phyloP scores from a whole-genome alignment of 2,797 vertebrate genomes.

The Phoxinus dragarum region DNA sequence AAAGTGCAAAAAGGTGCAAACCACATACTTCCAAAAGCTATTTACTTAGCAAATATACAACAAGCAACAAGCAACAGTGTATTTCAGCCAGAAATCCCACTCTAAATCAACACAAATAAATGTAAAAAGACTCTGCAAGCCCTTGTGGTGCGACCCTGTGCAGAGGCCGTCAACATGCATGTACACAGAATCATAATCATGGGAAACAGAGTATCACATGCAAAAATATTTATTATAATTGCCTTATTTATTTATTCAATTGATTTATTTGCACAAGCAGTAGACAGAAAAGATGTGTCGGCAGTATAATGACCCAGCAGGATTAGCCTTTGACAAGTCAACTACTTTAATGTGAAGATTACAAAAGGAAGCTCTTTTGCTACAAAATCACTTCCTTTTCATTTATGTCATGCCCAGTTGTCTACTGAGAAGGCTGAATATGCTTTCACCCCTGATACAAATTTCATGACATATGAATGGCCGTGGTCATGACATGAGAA shows the following conservation, averaged over 20 bases:
- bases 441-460: not conserved
- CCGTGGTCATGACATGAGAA: not conserved
- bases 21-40: constrained; percentile 7
- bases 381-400: not conserved
- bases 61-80: not conserved
- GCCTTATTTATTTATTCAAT: not conserved
- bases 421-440: constrained; percentile 1
- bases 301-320: constrained; percentile 1
- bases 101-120: not conserved
- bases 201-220: not conserved
- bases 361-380: constrained; percentile 16
- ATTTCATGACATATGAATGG: too few species aligned
- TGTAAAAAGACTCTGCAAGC: not conserved
- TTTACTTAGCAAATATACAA: not conserved
- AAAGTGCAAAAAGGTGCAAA: not conserved
- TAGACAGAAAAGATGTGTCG: not conserved
- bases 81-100: not conserved
- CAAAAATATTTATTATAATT: not conserved
- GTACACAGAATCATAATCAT: not conserved
- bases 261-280: constrained; percentile 6
- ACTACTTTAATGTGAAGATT: constrained; percentile 8
- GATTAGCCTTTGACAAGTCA: constrained; percentile 10
- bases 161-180: not conserved
- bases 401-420: not conserved
- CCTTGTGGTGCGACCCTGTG: too few species aligned